Evolutionary conservation across 2,888 invertebrate genomes (phyloP).

Genomic region (Mythimna ferrago): DNA sequence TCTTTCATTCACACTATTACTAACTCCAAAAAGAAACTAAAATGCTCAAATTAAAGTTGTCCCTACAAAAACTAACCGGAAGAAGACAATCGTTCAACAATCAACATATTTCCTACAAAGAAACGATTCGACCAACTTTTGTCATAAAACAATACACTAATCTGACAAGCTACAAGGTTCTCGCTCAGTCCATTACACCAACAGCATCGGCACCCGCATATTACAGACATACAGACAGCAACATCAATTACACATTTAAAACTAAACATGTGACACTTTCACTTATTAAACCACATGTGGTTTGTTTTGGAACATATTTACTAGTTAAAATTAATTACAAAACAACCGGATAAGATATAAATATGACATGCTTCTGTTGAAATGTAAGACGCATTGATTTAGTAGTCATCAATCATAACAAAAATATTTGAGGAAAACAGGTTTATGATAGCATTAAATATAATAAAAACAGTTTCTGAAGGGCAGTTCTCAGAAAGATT

Average conservation of each 20-base stretch:
- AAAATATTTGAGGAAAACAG: constrained; percentile 22
- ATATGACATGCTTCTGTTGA: constrained; percentile 39
- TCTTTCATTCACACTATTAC: no score
- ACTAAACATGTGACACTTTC: constrained; percentile 60
- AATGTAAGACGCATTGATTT: constrained; percentile 39
- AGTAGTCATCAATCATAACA: constrained; percentile 34
- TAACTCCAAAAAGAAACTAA: no score
- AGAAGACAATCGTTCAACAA: neutral
- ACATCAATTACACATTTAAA: constrained; percentile 59
- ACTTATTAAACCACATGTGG: constrained; percentile 49
- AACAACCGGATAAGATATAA: constrained; percentile 38
- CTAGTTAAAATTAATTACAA: constrained; percentile 35
- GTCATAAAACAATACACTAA: neutral
- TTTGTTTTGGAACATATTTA: constrained; percentile 38
- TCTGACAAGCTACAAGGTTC: constrained; percentile 2
- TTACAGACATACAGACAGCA: constrained; percentile 26
- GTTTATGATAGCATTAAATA: constrained; percentile 28
- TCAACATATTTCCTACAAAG: neutral
- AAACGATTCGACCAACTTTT: neutral
- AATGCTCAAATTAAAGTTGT: neutral
- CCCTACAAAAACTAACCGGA: neutral
- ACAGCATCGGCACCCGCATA: constrained; percentile 55
- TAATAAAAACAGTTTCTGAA: constrained; percentile 18
- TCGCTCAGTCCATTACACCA: constrained; percentile 27
- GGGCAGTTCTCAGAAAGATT: neutral